Base-by-base conservation (phyloP, 2,888 invertebrate species). In the Falcaria lacertinaria region DNA sequence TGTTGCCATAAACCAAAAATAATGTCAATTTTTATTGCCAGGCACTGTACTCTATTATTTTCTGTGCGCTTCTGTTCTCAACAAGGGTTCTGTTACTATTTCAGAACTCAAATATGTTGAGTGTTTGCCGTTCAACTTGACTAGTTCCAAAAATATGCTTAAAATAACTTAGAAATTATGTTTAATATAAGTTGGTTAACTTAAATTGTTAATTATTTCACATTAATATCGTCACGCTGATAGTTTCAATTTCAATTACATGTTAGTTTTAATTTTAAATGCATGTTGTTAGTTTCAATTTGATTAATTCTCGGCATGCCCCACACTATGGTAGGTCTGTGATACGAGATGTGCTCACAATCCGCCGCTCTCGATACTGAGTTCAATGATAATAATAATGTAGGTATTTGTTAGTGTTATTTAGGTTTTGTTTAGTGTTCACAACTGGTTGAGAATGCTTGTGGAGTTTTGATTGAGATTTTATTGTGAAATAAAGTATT, bases 381-480 rank as follows among this genome's bases (percentile, higher is more conserved):
- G 66, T 64, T 66, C 63, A 62, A 61, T 57, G 49, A 41, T 42
- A 13, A 17, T 34, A 50, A 60, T 69, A 61, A 63, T 62, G 61
- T 74, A 72, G 64, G 61, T 69, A 63, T 71, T 75, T 74, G 65
- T 80, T 80, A 80, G 73, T 63, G 64, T 80, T 71, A 69, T 76
- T 74, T 76, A 72, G 72, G 72, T 73, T 77, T 75, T 75, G 76
- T 80, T 80, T 80, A 76, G 74, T 77, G 74, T 80, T 78, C 74
- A 71, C 74, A 75, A 70, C 68, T 71, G 72, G 69, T 70, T 77
- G 66, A 67, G 82, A 56, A 79, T 84, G 84, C 68, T 79, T 81
- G 84, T 66, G 78, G 28, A 74, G 81, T 86, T 87, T 87, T 81
- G 87, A 87, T 80, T 81, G 81, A 73, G 75, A 80, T 81, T 86